phyloP scores from a whole-genome alignment of 1,140 invertebrate genomes.

The Drosophila auraria region DNA sequence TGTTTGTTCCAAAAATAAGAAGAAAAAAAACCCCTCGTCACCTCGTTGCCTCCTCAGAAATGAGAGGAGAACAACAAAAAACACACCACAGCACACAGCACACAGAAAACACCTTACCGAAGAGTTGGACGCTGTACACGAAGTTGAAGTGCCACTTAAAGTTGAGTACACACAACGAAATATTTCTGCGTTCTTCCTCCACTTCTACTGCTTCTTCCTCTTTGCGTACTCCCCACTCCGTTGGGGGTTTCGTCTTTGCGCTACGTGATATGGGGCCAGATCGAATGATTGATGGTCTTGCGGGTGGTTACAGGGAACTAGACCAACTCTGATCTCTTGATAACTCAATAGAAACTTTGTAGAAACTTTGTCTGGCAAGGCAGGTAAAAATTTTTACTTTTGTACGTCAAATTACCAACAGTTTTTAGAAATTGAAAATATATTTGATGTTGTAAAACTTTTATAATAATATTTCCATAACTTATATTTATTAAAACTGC shows the following conservation, averaged over 20 bases:
- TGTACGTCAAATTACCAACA: not conserved
- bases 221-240: not conserved
- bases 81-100: not conserved
- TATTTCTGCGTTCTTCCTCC: slow-evolving; percentile 38
- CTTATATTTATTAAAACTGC: not conserved
- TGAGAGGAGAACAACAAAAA: slow-evolving; percentile 6
- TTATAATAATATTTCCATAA: too few species aligned
- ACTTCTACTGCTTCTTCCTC: slow-evolving; percentile 10
- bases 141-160: slow-evolving; percentile 61
- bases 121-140: slow-evolving; percentile 29
- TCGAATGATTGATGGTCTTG: slow-evolving; percentile 56
- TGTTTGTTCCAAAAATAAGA: slow-evolving; percentile 81
- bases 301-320: slow-evolving; percentile 10
- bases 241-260: slow-evolving; percentile 7
- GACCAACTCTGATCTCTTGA: slow-evolving; percentile 26
- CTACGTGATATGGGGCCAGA: slow-evolving; percentile 58
- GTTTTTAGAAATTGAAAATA: not conserved
- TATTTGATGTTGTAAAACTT: too few species aligned
- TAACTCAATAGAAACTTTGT: slow-evolving; percentile 15
- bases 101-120: slow-evolving; percentile 39
- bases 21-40: slow-evolving; percentile 35
- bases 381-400: not conserved
- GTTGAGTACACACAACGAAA: slow-evolving; percentile 58
- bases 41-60: slow-evolving; percentile 9
- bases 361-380: not conserved